Evolutionary conservation across 2,113 vertebrate genomes (phyloP).

Genomic region (Hypanus sabinus): DNA sequence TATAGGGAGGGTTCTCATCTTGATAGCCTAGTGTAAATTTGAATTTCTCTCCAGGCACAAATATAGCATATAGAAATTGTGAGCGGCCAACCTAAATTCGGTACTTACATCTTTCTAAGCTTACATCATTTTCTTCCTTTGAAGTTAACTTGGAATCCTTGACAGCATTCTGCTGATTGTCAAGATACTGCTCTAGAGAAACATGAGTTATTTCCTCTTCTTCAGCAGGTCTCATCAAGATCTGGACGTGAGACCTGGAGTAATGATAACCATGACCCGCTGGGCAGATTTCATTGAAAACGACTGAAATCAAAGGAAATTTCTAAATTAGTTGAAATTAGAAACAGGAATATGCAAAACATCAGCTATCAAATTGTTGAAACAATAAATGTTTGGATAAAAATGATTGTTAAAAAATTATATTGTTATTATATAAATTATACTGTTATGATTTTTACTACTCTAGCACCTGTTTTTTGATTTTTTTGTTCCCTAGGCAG

Average conservation of each 20-base stretch:
- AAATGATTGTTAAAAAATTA: not conserved
- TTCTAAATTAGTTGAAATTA: not conserved
- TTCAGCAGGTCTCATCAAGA: slow-evolving; percentile 73
- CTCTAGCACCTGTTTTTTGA: too few species aligned
- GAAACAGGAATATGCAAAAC: not conserved
- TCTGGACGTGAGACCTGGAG: slow-evolving; percentile 62
- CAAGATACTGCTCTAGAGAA: slow-evolving; percentile 47
- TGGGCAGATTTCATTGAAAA: slow-evolving; percentile 69
- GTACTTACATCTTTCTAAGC: slow-evolving; percentile 14
- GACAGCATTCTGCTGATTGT: not conserved
- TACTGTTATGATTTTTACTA: not conserved
- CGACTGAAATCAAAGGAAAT: slow-evolving; percentile 50
- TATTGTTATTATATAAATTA: not conserved
- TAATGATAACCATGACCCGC: slow-evolving; percentile 67
- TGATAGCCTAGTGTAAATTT: not conserved
- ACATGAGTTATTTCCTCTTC: slow-evolving; percentile 64
- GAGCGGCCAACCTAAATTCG: not conserved
- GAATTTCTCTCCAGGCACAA: not conserved
- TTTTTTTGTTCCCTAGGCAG: not conserved
- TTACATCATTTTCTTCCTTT: not conserved
- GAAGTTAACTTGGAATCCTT: slow-evolving; percentile 20
- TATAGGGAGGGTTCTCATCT: not conserved
- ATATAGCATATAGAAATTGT: not conserved
- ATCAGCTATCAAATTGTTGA: not conserved
- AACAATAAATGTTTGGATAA: not conserved